Evolutionary conservation across 2,797 vertebrate species (phyloP).

Genomic region (Phataginus tricuspis): DNA sequence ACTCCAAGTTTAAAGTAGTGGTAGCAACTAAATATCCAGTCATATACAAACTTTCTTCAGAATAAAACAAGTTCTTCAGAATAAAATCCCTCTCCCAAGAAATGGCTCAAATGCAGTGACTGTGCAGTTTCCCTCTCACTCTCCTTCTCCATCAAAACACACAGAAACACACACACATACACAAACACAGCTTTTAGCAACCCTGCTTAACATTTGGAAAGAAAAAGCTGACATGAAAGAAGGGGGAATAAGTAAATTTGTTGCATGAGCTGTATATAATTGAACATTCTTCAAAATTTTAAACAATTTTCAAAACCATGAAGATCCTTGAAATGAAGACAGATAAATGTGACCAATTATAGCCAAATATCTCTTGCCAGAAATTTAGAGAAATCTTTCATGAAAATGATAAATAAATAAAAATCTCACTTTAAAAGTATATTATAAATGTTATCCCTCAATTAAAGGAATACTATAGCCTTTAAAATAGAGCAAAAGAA

Average conservation of each 20-base stretch:
- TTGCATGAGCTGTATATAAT: conserved; percentile 78
- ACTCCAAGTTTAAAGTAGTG: conserved; percentile 45
- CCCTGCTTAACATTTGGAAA: conserved; percentile 79
- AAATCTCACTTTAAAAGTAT: conserved; percentile 58
- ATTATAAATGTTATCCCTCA: conserved; percentile 29
- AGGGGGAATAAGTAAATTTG: conserved; percentile 75
- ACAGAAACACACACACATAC: neutral
- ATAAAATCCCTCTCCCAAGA: conserved; percentile 71
- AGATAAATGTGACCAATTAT: conserved; percentile 78
- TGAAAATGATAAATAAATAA: conserved; percentile 65
- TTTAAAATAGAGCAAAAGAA: neutral
- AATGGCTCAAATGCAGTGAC: neutral
- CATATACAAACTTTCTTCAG: neutral
- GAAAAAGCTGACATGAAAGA: conserved; percentile 76
- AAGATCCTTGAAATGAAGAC: conserved; percentile 81
- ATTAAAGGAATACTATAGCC: conserved; percentile 37
- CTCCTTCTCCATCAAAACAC: neutral
- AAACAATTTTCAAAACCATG: conserved; percentile 82
- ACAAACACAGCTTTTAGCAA: conserved; percentile 64
- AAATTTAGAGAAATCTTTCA: conserved; percentile 67
- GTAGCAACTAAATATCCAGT: conserved; percentile 38
- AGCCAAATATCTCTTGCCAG: conserved; percentile 72
- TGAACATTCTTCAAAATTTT: conserved; percentile 83
- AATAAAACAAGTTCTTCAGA: conserved; percentile 69
- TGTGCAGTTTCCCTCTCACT: neutral